Percentiles rank a stretch among this genome's conserved stretches.
phyloP scores from a whole-genome alignment of 2,797 vertebrate species.

The Basileuterus tristriatus region DNA sequence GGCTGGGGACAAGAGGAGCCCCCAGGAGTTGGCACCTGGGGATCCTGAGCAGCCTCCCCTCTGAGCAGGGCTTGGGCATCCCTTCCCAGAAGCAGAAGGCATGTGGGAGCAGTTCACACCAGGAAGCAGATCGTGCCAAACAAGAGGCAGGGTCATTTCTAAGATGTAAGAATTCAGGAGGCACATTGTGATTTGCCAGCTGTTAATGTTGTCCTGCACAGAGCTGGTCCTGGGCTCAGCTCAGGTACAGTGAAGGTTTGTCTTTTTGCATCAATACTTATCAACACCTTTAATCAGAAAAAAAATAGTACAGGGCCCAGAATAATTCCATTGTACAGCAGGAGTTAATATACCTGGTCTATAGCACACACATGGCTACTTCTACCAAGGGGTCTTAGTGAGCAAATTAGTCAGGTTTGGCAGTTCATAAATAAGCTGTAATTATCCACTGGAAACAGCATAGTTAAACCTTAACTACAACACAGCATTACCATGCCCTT shows the following conservation, averaged over 20 bases:
- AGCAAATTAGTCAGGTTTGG: neutral
- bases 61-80: neutral
- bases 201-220: neutral
- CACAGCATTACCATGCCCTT: neutral
- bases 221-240: neutral
- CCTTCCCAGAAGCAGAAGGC: neutral
- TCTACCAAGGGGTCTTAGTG: neutral
- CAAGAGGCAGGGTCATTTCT: neutral
- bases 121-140: neutral
- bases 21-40: neutral
- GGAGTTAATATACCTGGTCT: neutral
- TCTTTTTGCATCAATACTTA: neutral
- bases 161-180: neutral
- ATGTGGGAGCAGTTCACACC: fast-evolving
- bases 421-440: slow-evolving; percentile 25
- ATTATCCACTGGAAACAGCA: neutral
- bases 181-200: neutral
- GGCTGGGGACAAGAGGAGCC: neutral
- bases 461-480: neutral
- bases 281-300: neutral
- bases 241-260: neutral
- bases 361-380: neutral
- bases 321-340: neutral
- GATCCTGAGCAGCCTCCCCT: neutral
- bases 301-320: neutral